These are phyloP conservation scores for Halcyon chelicuti DNA, from an alignment of 2,797 vertebrate genomes.

Conservation along the genomic window DNA sequence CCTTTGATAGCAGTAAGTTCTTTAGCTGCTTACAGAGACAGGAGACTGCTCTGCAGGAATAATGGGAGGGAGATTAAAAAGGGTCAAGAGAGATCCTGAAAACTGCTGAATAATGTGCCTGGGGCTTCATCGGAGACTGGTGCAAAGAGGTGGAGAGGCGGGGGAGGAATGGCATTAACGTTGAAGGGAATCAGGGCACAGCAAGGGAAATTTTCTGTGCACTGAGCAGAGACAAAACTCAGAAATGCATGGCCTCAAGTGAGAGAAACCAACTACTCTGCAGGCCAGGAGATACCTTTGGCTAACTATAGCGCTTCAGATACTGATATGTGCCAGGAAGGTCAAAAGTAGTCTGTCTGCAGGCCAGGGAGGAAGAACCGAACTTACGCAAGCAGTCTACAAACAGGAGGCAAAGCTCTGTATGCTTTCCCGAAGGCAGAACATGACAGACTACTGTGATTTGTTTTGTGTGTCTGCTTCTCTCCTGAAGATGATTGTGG, in stretches of 20 bases:
- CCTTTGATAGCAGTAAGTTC: background rate
- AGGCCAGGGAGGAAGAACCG: background rate
- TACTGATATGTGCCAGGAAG: background rate
- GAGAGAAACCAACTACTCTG: background rate
- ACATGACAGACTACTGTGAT: background rate
- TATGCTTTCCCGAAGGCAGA: background rate
- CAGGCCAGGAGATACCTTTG: background rate
- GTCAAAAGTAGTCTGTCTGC: background rate
- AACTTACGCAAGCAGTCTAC: background rate
- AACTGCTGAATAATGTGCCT: background rate
- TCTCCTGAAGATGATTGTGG: background rate
- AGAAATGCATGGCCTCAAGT: background rate
- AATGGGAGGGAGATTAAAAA: background rate
- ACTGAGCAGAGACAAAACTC: background rate
- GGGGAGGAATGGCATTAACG: background rate
- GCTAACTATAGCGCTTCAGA: background rate
- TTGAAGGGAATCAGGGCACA: background rate
- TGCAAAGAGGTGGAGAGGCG: background rate
- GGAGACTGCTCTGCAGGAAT: background rate
- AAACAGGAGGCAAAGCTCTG: background rate
- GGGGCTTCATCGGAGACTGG: background rate
- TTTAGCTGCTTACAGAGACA: background rate
- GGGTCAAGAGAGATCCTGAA: background rate
- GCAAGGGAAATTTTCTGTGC: background rate
- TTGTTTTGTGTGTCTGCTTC: constrained; percentile 33